Evolutionary conservation across 2,888 invertebrate genomes (phyloP).

Genomic region (Dicycla oo): DNA sequence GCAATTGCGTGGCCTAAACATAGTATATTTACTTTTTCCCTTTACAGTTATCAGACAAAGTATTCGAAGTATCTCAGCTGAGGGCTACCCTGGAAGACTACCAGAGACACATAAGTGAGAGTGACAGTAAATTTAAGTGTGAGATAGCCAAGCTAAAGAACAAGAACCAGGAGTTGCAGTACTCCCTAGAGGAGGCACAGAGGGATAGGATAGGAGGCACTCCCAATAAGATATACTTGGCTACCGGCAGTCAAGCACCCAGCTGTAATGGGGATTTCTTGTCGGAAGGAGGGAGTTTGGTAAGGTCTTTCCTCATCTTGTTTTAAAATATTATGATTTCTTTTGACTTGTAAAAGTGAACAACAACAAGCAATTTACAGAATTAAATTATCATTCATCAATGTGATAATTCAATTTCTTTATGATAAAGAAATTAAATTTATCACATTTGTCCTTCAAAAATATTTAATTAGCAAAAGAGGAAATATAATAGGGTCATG

Average conservation of each 20-base stretch:
- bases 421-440: not conserved
- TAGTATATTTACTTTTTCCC: no score
- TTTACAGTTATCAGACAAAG: slow-evolving; percentile 93
- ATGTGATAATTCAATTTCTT: not conserved
- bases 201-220: slow-evolving; percentile 84
- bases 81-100: slow-evolving; percentile 92
- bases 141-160: slow-evolving; percentile 91
- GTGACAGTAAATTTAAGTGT: slow-evolving; percentile 91
- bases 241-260: slow-evolving; percentile 85
- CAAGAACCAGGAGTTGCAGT: slow-evolving; percentile 88
- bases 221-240: slow-evolving; percentile 77
- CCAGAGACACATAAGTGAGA: slow-evolving; percentile 92
- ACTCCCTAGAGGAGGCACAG: slow-evolving; percentile 82
- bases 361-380: not conserved
- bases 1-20: no score
- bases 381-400: not conserved
- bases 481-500: no score
- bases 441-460: not conserved
- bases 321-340: not conserved
- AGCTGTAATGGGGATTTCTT: slow-evolving; percentile 88
- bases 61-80: slow-evolving; percentile 93
- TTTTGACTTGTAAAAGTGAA: not conserved
- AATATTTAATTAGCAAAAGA: not conserved
- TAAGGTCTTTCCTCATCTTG: slow-evolving; percentile 67
- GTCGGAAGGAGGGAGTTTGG: slow-evolving; percentile 91